Conservation (phyloP, 2,797 vertebrate genomes). For the Taenioides sp. region DNA sequence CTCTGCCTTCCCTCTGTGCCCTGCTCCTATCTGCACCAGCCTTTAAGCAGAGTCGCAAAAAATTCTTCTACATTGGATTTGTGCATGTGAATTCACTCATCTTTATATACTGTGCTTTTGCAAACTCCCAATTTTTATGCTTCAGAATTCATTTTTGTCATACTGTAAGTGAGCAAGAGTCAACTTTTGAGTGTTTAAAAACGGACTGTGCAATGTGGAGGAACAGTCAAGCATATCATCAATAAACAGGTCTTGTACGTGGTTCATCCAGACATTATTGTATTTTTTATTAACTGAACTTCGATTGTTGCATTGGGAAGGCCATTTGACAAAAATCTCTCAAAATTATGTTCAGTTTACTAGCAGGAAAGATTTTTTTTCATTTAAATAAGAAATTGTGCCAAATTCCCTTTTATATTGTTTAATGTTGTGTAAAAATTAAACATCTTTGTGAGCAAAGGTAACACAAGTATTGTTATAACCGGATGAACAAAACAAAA, state of each 20-base stretch:
- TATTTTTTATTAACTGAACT: conserved; percentile 5
- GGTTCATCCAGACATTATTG: conserved; percentile 44
- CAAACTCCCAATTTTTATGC: conserved; percentile 38
- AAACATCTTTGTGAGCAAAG: conserved; percentile 22
- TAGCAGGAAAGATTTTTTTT: neutral
- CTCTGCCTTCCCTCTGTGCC: conserved; percentile 62
- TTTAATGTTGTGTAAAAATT: conserved; percentile 28
- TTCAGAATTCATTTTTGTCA: conserved; percentile 70
- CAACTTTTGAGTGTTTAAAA: conserved; percentile 70
- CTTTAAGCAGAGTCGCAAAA: conserved; percentile 66
- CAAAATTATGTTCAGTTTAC: conserved; percentile 4
- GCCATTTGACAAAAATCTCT: neutral
- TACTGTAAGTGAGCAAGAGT: conserved; percentile 76
- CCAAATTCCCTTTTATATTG: conserved; percentile 42
- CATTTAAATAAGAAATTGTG: conserved; percentile 28
- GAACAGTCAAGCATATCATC: conserved; percentile 69
- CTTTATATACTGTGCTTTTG: conserved; percentile 77
- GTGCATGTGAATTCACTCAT: conserved; percentile 76
- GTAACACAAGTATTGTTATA: conserved; percentile 33
- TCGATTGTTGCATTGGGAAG: neutral
- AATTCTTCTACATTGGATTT: conserved; percentile 42
- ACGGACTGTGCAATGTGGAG: conserved; percentile 68
- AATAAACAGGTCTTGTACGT: conserved; percentile 65
- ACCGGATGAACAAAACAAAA: conserved; percentile 46
- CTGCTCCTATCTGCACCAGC: conserved; percentile 60